These are phyloP conservation scores for Propsilocerus akamusi DNA, from an alignment of 1,140 invertebrate species.

Conservation along the genomic window DNA sequence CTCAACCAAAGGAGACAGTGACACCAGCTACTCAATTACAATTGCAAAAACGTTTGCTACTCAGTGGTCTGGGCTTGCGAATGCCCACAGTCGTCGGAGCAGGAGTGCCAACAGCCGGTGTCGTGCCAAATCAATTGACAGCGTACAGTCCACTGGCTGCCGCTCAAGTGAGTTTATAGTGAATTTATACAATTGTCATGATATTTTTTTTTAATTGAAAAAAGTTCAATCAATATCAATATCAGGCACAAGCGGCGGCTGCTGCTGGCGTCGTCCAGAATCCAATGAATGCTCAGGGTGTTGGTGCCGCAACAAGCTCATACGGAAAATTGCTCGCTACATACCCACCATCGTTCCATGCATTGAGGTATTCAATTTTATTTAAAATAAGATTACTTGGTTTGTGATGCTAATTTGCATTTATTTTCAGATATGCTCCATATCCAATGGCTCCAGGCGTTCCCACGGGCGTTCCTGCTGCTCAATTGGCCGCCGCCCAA, in stretches of 20 bases:
- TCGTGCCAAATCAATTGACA: slow-evolving; percentile 31
- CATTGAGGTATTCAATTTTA: slow-evolving; percentile 15
- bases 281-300: slow-evolving; percentile 6
- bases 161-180: slow-evolving; percentile 24
- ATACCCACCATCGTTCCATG: slow-evolving; percentile 28
- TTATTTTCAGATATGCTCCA: slow-evolving; percentile 18
- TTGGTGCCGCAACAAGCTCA: slow-evolving; percentile 24
- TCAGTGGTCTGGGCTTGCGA: slow-evolving; percentile 44
- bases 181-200: neutral
- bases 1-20: slow-evolving; percentile 79
- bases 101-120: slow-evolving; percentile 27
- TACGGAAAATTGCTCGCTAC: slow-evolving; percentile 51
- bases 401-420: neutral
- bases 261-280: slow-evolving; percentile 26
- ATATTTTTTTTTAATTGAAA: neutral
- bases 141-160: slow-evolving; percentile 38
- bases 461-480: slow-evolving; percentile 19
- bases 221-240: neutral
- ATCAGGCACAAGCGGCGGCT: slow-evolving; percentile 25
- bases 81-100: slow-evolving; percentile 33
- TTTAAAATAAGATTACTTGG: neutral
- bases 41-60: slow-evolving; percentile 50
- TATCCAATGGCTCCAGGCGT: slow-evolving; percentile 22
- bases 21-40: slow-evolving; percentile 46
- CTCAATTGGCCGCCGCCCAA: slow-evolving; percentile 26